phyloP scores from a whole-genome alignment of 2,113 vertebrate genomes.

The Semnornis frantzii region DNA sequence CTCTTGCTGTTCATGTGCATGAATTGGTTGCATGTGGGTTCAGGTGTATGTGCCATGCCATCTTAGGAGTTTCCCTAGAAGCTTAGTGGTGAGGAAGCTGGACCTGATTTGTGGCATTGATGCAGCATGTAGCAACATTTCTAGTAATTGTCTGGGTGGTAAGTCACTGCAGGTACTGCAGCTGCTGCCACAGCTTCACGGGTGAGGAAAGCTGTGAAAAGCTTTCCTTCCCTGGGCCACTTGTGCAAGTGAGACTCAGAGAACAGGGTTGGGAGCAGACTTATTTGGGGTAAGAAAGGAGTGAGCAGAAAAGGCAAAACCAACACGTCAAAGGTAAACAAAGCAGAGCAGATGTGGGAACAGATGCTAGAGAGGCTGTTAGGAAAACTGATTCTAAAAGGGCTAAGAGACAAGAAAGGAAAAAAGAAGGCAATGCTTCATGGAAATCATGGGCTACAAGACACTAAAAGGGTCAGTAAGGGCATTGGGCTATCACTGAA shows the following conservation, averaged over 20 bases:
- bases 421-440: not conserved
- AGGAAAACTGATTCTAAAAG: not conserved
- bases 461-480: not conserved
- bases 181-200: not conserved
- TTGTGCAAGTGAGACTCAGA: not conserved
- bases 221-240: not conserved
- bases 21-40: not conserved
- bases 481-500: not conserved
- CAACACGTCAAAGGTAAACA: fast-evolving
- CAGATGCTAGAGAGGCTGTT: not conserved
- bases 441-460: not conserved
- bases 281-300: not conserved
- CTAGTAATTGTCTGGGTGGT: not conserved
- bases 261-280: not conserved
- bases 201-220: not conserved
- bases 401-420: not conserved
- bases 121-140: not conserved
- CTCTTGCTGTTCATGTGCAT: not conserved
- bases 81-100: not conserved
- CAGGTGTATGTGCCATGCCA: not conserved
- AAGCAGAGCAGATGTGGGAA: not conserved
- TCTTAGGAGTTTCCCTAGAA: not conserved
- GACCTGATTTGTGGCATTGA: not conserved
- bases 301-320: not conserved
- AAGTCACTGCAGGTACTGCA: not conserved